Base-by-base conservation (phyloP, 2,888 invertebrate genomes). In the Amphipoea oculea region DNA sequence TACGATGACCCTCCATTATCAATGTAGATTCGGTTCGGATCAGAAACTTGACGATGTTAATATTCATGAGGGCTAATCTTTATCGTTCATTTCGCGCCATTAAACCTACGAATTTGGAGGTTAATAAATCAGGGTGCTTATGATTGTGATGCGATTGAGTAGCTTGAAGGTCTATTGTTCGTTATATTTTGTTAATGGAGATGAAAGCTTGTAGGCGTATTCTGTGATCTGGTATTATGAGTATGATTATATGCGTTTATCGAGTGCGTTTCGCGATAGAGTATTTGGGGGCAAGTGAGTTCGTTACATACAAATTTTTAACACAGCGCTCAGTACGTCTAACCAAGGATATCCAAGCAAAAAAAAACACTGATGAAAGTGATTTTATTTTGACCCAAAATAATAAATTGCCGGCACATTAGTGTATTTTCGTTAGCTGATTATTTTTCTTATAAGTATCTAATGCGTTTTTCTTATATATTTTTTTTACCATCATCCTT, bases 1-100 rank as follows among this genome's bases (percentile, higher is more conserved):
- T 87, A 79, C 86, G 88, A 89, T 85, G 89, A 90, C 88, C 88
- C 79, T 82, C 86, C 86, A 91, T 91, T 91, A 91, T 90, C 89
- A 85, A 86, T 89, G 89, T 86, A 88, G 90, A 89, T 86, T 91
- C 86, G 91, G 87, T 89, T 83, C 78, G 85, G 85, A 91, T 90
- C 89, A 86, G 88, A 90, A 92, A 84, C 90, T 90, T 84, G 80
- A 85, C 83, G 81, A 86, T 90, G 89, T 94, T 91, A 93, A 93
- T 93, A 93, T 93, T 93, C 91, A 93, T 92, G 91, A 91, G 86
- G 89, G 83, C 85, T 92, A 92, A 91, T 90, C 91, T 92, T 94
- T 93, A 93, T 92, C 94, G 92, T 92, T 92, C 91, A 93, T 93
- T 94, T 93, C 93, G 89, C 92, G 84, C 93, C 95, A 94, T 95